These are phyloP conservation scores for Petroica traversi DNA, from an alignment of 2,113 vertebrate species.

Conservation along the genomic window DNA sequence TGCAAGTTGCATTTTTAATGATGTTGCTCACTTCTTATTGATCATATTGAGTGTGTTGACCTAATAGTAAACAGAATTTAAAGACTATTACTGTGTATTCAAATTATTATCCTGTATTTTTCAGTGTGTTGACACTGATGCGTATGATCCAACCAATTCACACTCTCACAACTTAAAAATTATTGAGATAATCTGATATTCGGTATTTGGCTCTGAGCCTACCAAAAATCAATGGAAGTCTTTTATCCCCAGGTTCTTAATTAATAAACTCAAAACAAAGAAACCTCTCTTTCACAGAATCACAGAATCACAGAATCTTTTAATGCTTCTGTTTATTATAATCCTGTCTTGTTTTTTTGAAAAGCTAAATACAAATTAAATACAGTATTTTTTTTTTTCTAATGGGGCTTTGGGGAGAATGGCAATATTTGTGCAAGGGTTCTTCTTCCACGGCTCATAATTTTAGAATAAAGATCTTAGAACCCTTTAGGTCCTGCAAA, in stretches of 20 bases:
- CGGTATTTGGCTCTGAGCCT: neutral
- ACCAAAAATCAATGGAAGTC: neutral
- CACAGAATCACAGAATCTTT: too few relatives aligned
- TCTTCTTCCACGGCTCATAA: neutral
- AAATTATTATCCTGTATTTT: slow-evolving; percentile 37
- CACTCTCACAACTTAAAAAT: slow-evolving; percentile 11
- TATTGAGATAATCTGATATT: slow-evolving; percentile 33
- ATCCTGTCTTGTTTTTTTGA: slow-evolving; percentile 31
- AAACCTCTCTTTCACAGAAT: neutral
- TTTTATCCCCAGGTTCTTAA: neutral
- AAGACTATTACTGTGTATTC: slow-evolving; percentile 36
- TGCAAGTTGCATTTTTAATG: neutral
- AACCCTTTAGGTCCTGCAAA: neutral
- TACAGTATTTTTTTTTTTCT: neutral
- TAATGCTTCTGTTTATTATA: slow-evolving; percentile 16
- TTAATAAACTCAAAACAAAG: neutral
- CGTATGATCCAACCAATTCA: slow-evolving; percentile 35
- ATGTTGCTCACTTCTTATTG: slow-evolving; percentile 1
- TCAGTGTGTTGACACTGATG: slow-evolving; percentile 46
- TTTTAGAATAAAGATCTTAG: neutral
- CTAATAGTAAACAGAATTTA: slow-evolving; percentile 42
- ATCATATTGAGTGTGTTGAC: slow-evolving; percentile 40
- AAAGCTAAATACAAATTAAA: neutral
- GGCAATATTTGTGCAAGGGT: neutral
- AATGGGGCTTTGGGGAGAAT: neutral